Conservation (phyloP, 2,888 invertebrate species). For the Drosophila monieri region DNA sequence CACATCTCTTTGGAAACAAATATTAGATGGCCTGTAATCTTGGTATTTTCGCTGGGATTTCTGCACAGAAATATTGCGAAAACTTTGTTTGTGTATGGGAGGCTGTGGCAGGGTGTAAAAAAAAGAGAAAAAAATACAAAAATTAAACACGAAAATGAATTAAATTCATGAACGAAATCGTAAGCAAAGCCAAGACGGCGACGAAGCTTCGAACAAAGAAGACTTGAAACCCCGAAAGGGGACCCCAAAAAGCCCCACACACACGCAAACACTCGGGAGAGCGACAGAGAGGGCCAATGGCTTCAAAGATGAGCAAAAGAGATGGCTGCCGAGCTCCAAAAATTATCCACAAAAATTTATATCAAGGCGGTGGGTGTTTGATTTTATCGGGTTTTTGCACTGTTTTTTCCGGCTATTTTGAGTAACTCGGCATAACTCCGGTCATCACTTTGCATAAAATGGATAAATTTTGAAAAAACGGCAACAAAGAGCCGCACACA, state of each 20-base stretch:
- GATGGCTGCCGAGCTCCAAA: slow-evolving; percentile 57
- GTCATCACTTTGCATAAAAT: slow-evolving; percentile 58
- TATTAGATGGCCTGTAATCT: background rate
- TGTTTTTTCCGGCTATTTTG: slow-evolving; percentile 46
- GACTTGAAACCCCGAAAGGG: slow-evolving; percentile 55
- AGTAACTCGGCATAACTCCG: slow-evolving; percentile 59
- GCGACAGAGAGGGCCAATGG: slow-evolving; percentile 29
- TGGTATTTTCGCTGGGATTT: background rate
- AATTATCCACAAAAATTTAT: slow-evolving; percentile 39
- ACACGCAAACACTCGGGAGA: slow-evolving; percentile 18
- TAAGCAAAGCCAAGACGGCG: slow-evolving; percentile 55
- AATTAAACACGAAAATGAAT: slow-evolving; percentile 69
- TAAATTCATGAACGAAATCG: slow-evolving; percentile 71
- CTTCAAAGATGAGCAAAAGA: slow-evolving; percentile 63
- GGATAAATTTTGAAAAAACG: slow-evolving; percentile 30
- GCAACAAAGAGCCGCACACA: slow-evolving; percentile 42
- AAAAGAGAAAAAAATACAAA: slow-evolving; percentile 39
- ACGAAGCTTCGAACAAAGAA: slow-evolving; percentile 69
- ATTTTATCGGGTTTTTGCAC: slow-evolving; percentile 48
- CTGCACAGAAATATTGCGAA: slow-evolving; percentile 49
- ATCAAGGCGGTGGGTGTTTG: slow-evolving; percentile 56
- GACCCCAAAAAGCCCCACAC: slow-evolving; percentile 56
- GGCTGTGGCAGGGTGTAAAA: slow-evolving; percentile 29
- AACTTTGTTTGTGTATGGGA: slow-evolving; percentile 31
- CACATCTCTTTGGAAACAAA: background rate